phyloP scores from a whole-genome alignment of 2,888 invertebrate species.

The Stenoptilia bipunctidactyla region DNA sequence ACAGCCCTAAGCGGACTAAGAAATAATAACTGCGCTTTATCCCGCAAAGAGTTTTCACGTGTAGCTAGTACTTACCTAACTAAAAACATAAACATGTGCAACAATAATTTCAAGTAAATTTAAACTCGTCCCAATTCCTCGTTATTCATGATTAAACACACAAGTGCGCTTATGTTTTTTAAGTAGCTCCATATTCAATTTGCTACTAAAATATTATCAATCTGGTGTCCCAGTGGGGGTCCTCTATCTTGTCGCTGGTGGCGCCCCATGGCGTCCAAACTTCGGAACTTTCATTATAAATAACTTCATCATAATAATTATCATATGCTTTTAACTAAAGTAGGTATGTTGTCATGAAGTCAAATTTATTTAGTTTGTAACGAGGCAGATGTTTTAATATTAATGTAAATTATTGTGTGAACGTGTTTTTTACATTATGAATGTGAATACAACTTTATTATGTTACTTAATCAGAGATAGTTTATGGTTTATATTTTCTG shows the following conservation, averaged over 20 bases:
- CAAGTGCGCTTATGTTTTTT: no score
- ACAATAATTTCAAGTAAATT: no score
- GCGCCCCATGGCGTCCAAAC: constrained; percentile 33
- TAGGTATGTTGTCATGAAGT: neutral
- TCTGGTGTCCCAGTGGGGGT: constrained; percentile 24
- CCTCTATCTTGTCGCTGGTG: constrained; percentile 24
- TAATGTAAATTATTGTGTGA: neutral
- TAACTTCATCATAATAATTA: constrained; percentile 21
- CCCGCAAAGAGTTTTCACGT: no score
- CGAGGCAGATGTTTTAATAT: constrained; percentile 1
- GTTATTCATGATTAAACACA: no score
- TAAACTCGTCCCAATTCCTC: no score
- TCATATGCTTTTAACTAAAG: neutral
- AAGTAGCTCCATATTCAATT: constrained; percentile 31
- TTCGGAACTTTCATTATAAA: constrained; percentile 23
- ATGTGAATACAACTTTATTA: neutral
- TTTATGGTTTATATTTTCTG: no score
- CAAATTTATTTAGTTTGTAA: neutral
- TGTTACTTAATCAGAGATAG: no score
- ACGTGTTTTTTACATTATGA: neutral
- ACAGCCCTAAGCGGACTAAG: no score
- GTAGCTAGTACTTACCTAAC: no score
- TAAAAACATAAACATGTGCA: no score
- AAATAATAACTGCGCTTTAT: no score
- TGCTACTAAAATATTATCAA: constrained; percentile 33